A percentile compares a stretch with the other conserved stretches of the same genome.
These are phyloP conservation scores for Passer montanus DNA, from an alignment of 2,113 vertebrate genomes.

Conservation along the genomic window DNA sequence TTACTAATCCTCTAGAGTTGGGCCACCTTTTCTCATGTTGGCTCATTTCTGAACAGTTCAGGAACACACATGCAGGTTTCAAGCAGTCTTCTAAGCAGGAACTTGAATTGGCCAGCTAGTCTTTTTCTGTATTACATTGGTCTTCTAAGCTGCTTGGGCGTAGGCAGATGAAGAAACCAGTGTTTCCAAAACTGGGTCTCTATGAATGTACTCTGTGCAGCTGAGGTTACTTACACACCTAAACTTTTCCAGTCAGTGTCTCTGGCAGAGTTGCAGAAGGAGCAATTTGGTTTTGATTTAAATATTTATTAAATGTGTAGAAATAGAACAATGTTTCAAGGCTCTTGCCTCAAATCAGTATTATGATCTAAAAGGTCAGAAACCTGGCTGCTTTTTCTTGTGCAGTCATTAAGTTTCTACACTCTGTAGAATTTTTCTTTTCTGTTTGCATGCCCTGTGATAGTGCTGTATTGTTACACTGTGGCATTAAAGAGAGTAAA, in stretches of 20 bases:
- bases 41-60: neutral
- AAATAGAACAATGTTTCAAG: neutral
- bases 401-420: neutral
- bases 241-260: neutral
- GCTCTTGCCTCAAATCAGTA: rapidly evolving
- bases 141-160: neutral
- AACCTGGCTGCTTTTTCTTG: neutral
- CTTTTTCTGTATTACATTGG: neutral
- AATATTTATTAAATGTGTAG: neutral
- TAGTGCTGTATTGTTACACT: neutral
- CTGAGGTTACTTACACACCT: neutral
- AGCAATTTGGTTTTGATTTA: neutral
- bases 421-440: neutral
- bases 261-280: neutral
- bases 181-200: neutral
- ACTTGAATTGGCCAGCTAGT: neutral
- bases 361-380: neutral
- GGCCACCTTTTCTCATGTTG: neutral
- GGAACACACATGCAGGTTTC: neutral
- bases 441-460: neutral
- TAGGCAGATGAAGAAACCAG: neutral
- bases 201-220: neutral
- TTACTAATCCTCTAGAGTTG: neutral
- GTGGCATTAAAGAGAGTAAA: neutral
- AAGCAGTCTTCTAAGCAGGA: neutral